Percentiles rank a stretch among this genome's conserved stretches.
These are phyloP conservation scores for Schizothorax lantsangensis DNA, from an alignment of 2,797 vertebrate species.

Conservation along the genomic window DNA sequence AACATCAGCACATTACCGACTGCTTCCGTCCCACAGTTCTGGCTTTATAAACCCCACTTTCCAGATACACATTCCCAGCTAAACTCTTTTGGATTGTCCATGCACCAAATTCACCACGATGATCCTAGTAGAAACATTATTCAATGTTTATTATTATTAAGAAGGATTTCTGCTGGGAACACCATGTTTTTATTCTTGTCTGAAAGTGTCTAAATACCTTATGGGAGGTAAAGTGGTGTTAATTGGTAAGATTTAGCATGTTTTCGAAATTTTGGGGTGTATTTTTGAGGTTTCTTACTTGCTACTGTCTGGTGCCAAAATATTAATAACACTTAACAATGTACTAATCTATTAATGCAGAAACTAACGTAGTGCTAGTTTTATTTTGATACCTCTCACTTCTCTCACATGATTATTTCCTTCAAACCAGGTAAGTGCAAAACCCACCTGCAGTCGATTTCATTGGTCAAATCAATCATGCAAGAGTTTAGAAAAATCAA, in stretches of 20 bases:
- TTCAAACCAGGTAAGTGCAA: background rate
- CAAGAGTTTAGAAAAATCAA: background rate
- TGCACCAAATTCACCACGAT: conserved; percentile 6
- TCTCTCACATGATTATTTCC: conserved; percentile 6
- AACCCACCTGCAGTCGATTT: background rate
- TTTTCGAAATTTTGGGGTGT: conserved; percentile 14
- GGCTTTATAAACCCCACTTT: conserved; percentile 1
- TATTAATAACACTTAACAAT: conserved; percentile 65
- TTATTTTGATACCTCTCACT: conserved; percentile 56
- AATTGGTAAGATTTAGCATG: conserved; percentile 33
- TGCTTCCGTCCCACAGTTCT: conserved; percentile 21
- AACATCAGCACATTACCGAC: conserved; percentile 58
- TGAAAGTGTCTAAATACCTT: conserved; percentile 15
- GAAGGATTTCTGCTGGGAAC: conserved; percentile 54
- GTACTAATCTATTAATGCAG: conserved; percentile 78
- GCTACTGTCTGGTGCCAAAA: conserved; percentile 56
- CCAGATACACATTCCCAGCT: background rate
- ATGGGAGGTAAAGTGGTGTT: conserved; percentile 37
- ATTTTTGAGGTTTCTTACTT: conserved; percentile 41
- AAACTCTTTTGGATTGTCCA: conserved; percentile 12
- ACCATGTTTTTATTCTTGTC: conserved; percentile 46
- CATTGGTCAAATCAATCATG: background rate
- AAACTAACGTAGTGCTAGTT: conserved; percentile 50
- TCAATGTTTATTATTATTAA: conserved; percentile 4
- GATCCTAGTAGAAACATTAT: background rate